Conservation (phyloP, 2,888 invertebrate species). For the Aethes cnicana region DNA sequence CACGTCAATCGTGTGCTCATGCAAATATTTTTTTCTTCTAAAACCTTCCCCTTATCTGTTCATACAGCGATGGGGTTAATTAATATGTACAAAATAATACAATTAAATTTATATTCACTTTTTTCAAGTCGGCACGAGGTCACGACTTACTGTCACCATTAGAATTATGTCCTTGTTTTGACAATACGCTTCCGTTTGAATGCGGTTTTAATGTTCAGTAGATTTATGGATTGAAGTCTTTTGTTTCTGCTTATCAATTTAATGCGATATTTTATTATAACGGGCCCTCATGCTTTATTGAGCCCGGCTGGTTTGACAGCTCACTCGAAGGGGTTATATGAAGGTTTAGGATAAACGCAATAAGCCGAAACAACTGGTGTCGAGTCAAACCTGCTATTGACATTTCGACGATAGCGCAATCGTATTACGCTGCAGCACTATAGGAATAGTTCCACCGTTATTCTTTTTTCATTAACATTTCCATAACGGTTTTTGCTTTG, state of each 20-base stretch:
- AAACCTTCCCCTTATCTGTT: constrained; percentile 79
- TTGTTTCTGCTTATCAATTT: constrained; percentile 73
- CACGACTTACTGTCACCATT: constrained; percentile 76
- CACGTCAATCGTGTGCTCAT: constrained; percentile 81
- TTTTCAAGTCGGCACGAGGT: constrained; percentile 75
- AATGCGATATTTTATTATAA: constrained; percentile 64
- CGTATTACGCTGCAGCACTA: constrained; percentile 43
- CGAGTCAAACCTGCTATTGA: constrained; percentile 75
- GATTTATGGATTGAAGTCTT: constrained; percentile 65
- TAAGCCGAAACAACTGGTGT: constrained; percentile 79
- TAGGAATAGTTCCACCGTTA: constrained; percentile 28
- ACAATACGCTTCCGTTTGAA: constrained; percentile 66
- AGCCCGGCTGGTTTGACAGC: constrained; percentile 73
- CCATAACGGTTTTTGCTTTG: constrained; percentile 6
- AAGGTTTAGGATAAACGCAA: constrained; percentile 77
- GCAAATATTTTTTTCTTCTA: constrained; percentile 80
- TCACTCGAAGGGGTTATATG: constrained; percentile 79
- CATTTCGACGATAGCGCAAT: constrained; percentile 69
- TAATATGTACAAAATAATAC: constrained; percentile 79
- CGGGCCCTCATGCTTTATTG: constrained; percentile 67
- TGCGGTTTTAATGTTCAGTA: constrained; percentile 65
- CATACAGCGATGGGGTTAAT: constrained; percentile 77
- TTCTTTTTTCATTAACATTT: constrained; percentile 13
- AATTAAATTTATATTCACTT: constrained; percentile 75
- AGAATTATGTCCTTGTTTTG: constrained; percentile 74